These are phyloP conservation scores for Lophotriccus pileatus DNA, from an alignment of 2,797 vertebrate species.

Conservation along the genomic window DNA sequence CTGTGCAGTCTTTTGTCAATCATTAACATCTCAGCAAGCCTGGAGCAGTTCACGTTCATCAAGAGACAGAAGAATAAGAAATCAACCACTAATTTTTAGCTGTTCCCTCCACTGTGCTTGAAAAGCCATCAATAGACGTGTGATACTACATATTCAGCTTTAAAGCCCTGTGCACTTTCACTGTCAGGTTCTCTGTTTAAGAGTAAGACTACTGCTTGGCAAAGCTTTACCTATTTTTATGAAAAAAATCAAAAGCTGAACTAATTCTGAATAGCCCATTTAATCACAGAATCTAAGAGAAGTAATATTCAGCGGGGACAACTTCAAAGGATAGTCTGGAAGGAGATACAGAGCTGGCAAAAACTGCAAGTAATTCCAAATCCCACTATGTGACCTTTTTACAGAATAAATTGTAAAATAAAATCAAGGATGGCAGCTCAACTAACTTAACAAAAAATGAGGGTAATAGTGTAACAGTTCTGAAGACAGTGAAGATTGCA, in stretches of 20 bases:
- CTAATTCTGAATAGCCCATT: not conserved
- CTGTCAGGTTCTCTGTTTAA: not conserved
- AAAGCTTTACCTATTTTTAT: not conserved
- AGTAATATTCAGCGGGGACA: not conserved
- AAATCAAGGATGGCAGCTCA: not conserved
- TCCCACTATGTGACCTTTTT: not conserved
- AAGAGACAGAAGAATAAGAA: not conserved
- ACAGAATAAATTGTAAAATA: not conserved
- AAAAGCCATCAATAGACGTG: not conserved
- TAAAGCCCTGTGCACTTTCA: not conserved
- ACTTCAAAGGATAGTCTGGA: not conserved
- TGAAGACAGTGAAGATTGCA: not conserved
- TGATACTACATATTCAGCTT: not conserved
- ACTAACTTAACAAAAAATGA: not conserved
- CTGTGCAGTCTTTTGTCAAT: not conserved
- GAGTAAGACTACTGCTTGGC: not conserved
- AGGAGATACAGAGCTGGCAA: not conserved
- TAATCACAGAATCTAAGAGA: not conserved
- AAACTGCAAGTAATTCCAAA: not conserved
- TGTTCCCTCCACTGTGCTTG: rapidly evolving
- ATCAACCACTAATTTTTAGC: not conserved
- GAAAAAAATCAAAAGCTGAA: not conserved
- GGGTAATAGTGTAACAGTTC: not conserved
- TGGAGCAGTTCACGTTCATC: not conserved
- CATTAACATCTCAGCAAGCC: not conserved